phyloP scores from a whole-genome alignment of 2,888 invertebrate species.

The Polymixis lichenea region DNA sequence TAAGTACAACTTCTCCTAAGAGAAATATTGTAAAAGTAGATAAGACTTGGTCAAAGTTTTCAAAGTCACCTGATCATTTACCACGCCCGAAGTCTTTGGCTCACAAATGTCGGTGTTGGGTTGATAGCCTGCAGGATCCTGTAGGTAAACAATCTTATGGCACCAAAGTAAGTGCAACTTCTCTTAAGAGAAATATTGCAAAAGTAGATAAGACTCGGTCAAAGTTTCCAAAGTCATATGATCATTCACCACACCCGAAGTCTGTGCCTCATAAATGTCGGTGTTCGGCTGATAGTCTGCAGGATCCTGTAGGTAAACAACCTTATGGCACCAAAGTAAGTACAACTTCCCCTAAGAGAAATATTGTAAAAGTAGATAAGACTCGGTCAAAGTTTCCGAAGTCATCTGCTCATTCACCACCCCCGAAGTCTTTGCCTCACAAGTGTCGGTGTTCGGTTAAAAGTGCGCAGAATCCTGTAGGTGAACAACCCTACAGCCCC shows the following conservation, averaged over 20 bases:
- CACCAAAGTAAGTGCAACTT: background rate
- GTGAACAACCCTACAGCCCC: background rate
- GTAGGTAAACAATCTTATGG: background rate
- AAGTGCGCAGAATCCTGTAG: background rate
- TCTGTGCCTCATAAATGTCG: background rate
- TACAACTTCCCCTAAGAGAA: background rate
- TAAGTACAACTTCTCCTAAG: background rate
- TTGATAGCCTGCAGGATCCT: background rate
- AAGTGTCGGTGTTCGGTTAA: background rate
- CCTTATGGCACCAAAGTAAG: background rate
- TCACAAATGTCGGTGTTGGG: background rate
- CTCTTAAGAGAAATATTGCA: background rate
- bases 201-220: background rate
- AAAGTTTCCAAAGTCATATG: background rate
- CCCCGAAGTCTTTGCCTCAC: background rate
- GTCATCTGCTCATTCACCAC: background rate
- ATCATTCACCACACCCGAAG: background rate
- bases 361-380: background rate
- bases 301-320: background rate
- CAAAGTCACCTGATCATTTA: conserved; percentile 1
- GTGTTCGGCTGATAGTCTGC: background rate
- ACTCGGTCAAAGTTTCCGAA: background rate
- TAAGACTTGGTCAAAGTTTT: background rate
- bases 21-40: background rate
- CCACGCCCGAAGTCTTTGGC: background rate